Percentiles rank a stretch among this genome's conserved stretches.
Evolutionary conservation across 2,113 vertebrate genomes (phyloP).

Genomic region (Prietella phreatophila): DNA sequence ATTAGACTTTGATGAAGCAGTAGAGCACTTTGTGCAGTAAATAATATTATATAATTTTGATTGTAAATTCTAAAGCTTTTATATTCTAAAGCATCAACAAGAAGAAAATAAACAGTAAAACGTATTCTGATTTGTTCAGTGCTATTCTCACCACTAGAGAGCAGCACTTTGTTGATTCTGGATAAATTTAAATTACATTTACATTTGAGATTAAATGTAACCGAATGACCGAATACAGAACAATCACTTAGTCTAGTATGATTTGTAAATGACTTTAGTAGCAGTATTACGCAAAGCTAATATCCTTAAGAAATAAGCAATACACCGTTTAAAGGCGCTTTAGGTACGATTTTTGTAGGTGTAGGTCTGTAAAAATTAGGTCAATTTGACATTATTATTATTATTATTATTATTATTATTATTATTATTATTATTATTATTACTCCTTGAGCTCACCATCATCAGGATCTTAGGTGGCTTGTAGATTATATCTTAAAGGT

Average conservation of each 20-base stretch:
- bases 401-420: too few relatives aligned
- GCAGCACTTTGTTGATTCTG: neutral
- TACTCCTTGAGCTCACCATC: neutral
- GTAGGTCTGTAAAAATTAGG: too few relatives aligned
- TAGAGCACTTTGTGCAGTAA: neutral
- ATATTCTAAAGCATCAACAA: neutral
- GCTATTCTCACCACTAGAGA: constrained; percentile 23
- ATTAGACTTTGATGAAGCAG: neutral
- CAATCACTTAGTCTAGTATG: neutral
- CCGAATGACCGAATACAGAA: too few relatives aligned
- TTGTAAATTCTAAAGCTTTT: neutral
- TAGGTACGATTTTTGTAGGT: neutral
- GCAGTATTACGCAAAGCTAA: neutral
- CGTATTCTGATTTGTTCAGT: neutral
- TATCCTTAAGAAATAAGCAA: neutral
- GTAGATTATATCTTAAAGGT: neutral
- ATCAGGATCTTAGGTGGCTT: neutral
- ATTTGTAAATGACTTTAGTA: neutral
- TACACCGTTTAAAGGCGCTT: too few relatives aligned
- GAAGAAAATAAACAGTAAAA: neutral
- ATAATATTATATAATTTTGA: neutral
- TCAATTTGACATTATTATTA: too few relatives aligned
- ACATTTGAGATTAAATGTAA: too few relatives aligned
- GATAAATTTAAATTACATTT: too few relatives aligned
- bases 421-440: too few relatives aligned